Evolutionary conservation across 2,113 vertebrate genomes (phyloP).

Genomic region (Callorhinus ursinus): DNA sequence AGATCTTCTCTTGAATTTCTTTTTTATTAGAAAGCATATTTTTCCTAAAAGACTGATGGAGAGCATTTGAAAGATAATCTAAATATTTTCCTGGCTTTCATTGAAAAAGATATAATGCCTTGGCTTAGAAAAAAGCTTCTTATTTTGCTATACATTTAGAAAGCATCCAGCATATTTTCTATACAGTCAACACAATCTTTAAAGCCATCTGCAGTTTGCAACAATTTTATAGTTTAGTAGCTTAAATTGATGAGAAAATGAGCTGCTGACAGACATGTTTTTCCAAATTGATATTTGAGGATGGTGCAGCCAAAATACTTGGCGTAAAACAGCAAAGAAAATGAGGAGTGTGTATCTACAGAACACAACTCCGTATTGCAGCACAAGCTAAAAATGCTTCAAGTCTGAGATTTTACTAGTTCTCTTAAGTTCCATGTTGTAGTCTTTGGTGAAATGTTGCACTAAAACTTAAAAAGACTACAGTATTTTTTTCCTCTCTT

Average conservation of each 20-base stretch:
- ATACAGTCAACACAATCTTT: constrained; percentile 46
- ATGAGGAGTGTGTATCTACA: not conserved
- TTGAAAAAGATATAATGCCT: not conserved
- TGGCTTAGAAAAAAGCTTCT: constrained; percentile 27
- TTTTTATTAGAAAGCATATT: constrained; percentile 24
- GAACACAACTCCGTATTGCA: not conserved
- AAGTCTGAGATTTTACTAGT: not conserved
- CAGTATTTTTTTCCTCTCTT: not conserved
- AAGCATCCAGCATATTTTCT: constrained; percentile 54
- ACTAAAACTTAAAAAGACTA: not conserved
- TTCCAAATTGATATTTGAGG: constrained; percentile 60
- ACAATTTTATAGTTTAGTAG: constrained; percentile 52
- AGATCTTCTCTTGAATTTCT: not conserved
- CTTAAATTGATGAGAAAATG: constrained; percentile 66
- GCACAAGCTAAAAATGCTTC: not conserved
- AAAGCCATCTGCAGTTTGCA: constrained; percentile 57
- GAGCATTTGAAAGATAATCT: constrained; percentile 27
- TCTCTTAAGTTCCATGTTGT: not conserved
- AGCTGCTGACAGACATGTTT: constrained; percentile 65
- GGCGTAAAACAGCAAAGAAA: not conserved
- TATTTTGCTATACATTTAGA: constrained; percentile 58
- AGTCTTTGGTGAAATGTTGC: not conserved
- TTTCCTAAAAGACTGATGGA: constrained; percentile 12
- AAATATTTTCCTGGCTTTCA: constrained; percentile 39
- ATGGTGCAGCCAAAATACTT: constrained; percentile 59